phyloP scores from a whole-genome alignment of 2,797 vertebrate species.

The Tinamus major region DNA sequence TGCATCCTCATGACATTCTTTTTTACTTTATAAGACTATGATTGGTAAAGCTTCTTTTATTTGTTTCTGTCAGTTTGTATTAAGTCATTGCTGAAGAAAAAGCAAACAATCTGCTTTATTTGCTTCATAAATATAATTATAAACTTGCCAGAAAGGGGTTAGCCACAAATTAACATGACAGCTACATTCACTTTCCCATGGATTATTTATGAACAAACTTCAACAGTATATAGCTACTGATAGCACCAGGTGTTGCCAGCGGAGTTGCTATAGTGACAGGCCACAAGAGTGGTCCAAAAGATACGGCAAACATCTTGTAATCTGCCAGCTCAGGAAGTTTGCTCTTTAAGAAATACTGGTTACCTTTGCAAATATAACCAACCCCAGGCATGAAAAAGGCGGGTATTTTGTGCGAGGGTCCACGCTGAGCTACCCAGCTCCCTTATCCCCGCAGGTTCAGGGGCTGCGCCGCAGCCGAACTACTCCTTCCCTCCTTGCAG shows the following conservation, averaged over 20 bases:
- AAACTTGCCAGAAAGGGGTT: slow-evolving; percentile 64
- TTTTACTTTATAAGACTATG: slow-evolving; percentile 7
- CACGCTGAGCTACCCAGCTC: neutral
- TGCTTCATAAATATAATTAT: slow-evolving; percentile 75
- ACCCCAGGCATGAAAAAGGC: neutral
- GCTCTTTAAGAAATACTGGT: slow-evolving; percentile 52
- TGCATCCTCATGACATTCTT: neutral
- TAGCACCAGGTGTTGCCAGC: slow-evolving; percentile 57
- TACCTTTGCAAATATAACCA: slow-evolving; percentile 48
- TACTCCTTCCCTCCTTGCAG: neutral
- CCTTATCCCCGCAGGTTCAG: neutral
- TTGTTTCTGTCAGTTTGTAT: slow-evolving; percentile 64
- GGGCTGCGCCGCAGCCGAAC: neutral
- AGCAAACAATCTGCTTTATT: slow-evolving; percentile 72
- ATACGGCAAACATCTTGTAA: slow-evolving; percentile 39
- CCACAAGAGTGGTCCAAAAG: slow-evolving; percentile 55
- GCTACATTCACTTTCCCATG: slow-evolving; percentile 64
- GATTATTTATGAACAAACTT: slow-evolving; percentile 76
- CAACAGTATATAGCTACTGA: slow-evolving; percentile 35
- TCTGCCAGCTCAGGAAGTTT: slow-evolving; percentile 34
- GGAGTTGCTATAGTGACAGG: slow-evolving; percentile 71
- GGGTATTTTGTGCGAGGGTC: neutral
- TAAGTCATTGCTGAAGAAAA: slow-evolving; percentile 50
- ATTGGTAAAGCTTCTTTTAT: slow-evolving; percentile 57
- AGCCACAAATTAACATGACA: slow-evolving; percentile 74